phyloP scores from a whole-genome alignment of 2,888 invertebrate species.

The Patella ulyssiponensis region DNA sequence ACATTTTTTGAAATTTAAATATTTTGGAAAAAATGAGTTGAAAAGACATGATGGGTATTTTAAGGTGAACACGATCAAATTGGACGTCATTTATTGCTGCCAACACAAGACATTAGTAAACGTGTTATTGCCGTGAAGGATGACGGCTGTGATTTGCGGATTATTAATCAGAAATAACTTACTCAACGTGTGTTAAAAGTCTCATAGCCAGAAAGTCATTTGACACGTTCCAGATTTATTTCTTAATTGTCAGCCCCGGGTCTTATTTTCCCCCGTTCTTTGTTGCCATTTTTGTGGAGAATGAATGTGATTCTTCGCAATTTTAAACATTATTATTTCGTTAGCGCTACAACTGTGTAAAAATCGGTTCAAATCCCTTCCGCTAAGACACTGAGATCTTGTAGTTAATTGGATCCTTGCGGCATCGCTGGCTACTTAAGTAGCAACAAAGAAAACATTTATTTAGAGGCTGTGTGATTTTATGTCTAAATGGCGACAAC shows the following conservation, averaged over 20 bases:
- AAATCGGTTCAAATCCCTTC: slow-evolving; percentile 1
- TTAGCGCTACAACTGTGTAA: not conserved
- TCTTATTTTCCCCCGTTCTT: too few species aligned
- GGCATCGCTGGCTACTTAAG: not conserved
- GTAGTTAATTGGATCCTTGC: slow-evolving; percentile 5
- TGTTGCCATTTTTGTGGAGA: too few species aligned
- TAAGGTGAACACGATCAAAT: too few species aligned
- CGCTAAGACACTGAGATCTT: not conserved
- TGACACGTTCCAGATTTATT: not conserved
- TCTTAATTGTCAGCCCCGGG: not conserved
- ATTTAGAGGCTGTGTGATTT: not conserved
- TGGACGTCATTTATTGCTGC: too few species aligned
- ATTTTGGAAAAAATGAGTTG: too few species aligned
- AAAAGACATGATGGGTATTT: too few species aligned
- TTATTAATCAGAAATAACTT: too few species aligned
- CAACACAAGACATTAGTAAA: too few species aligned
- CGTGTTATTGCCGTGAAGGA: too few species aligned
- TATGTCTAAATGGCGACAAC: not conserved
- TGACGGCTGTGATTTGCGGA: too few species aligned
- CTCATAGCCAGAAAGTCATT: not conserved
- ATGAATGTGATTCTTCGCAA: not conserved
- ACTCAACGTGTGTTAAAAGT: too few species aligned
- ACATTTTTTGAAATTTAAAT: too few species aligned
- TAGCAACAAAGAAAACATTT: slow-evolving; percentile 3
- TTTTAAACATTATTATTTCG: slow-evolving; percentile 3